Evolutionary conservation across 1,140 invertebrate species (phyloP).

Genomic region (Drosophila sechellia): DNA sequence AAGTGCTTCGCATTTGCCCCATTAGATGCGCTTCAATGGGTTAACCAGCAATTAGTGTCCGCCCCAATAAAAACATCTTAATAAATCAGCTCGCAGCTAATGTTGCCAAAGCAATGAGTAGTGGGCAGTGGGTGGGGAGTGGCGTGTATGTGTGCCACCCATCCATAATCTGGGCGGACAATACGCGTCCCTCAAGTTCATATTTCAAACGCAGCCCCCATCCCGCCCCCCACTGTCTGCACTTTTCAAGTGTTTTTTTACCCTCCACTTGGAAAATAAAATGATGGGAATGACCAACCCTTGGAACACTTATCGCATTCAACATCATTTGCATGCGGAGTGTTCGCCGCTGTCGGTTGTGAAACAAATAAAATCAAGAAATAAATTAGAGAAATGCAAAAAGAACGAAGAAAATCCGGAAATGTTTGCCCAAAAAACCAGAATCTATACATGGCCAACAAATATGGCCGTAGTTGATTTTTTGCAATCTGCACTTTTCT

Average conservation of each 20-base stretch:
- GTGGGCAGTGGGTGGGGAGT: neutral
- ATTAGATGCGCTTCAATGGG: neutral
- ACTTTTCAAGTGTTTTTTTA: slow-evolving; percentile 66
- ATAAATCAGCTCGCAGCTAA: slow-evolving; percentile 57
- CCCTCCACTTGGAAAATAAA: neutral
- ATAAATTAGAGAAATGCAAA: slow-evolving; percentile 78
- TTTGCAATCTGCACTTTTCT: slow-evolving; percentile 82
- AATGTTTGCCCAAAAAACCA: slow-evolving; percentile 53
- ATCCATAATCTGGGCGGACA: slow-evolving; percentile 70
- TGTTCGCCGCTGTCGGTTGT: slow-evolving; percentile 27
- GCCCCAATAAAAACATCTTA: slow-evolving; percentile 65
- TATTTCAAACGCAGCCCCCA: slow-evolving; percentile 65
- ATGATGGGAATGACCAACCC: slow-evolving; percentile 48
- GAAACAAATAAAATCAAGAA: slow-evolving; percentile 81
- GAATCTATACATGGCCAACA: slow-evolving; percentile 19
- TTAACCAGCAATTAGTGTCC: slow-evolving; percentile 11
- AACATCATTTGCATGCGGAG: slow-evolving; percentile 79
- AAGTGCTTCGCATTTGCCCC: slow-evolving; percentile 18
- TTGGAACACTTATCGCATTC: slow-evolving; percentile 80
- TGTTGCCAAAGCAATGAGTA: no score
- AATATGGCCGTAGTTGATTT: slow-evolving; percentile 66
- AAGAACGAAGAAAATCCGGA: slow-evolving; percentile 49
- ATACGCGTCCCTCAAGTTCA: slow-evolving; percentile 74
- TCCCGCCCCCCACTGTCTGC: slow-evolving; percentile 55
- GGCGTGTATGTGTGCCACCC: neutral